Conservation (phyloP, 2,797 vertebrate genomes). For the Syngnathus rostellatus region DNA sequence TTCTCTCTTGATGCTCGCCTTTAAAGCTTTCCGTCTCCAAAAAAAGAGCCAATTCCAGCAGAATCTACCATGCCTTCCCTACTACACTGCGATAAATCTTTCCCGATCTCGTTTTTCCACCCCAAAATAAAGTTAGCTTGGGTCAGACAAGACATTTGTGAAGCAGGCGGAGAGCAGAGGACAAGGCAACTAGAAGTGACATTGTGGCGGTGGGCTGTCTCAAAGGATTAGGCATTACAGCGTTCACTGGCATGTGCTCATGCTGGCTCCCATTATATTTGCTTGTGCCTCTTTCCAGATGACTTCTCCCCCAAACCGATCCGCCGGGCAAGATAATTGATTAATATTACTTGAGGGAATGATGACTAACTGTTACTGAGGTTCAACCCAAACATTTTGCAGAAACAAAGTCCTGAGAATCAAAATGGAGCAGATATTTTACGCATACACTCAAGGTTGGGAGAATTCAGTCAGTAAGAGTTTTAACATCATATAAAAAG, state of each 20-base stretch:
- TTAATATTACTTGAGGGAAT: constrained; percentile 80
- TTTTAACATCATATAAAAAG: not conserved
- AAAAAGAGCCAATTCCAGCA: constrained; percentile 39
- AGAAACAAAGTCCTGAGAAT: constrained; percentile 36
- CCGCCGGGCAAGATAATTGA: constrained; percentile 74
- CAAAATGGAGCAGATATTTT: constrained; percentile 24
- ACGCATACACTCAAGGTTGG: constrained; percentile 25
- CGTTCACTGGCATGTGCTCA: constrained; percentile 71
- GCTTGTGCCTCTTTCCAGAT: constrained; percentile 77
- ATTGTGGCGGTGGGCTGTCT: constrained; percentile 75
- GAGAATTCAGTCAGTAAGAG: constrained; percentile 7
- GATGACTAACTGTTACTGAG: constrained; percentile 72
- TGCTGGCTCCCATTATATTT: constrained; percentile 71
- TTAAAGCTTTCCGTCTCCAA: constrained; percentile 35
- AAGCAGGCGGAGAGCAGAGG: constrained; percentile 59
- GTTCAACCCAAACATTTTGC: constrained; percentile 62
- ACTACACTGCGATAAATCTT: constrained; percentile 50
- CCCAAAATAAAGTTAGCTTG: constrained; percentile 53
- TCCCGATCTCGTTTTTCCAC: constrained; percentile 22
- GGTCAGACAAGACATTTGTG: constrained; percentile 63
- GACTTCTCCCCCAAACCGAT: constrained; percentile 74
- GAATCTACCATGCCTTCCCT: constrained; percentile 36
- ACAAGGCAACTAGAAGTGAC: constrained; percentile 73
- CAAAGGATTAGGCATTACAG: constrained; percentile 75
- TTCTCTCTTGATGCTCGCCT: constrained; percentile 29